phyloP scores from a whole-genome alignment of 2,113 vertebrate species.

The Mormyrus iriodes region DNA sequence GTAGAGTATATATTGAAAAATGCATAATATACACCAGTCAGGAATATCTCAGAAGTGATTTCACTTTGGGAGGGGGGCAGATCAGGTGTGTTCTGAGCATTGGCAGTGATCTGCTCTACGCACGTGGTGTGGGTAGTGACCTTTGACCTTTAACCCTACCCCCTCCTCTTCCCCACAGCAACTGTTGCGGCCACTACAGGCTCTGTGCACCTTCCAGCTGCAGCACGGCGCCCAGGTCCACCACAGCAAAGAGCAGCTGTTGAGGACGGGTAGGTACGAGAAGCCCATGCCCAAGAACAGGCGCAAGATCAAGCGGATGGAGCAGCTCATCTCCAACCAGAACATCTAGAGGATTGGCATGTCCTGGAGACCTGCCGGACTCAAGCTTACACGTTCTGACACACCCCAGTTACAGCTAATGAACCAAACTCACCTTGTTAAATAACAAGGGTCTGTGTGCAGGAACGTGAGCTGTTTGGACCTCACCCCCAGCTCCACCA shows the following conservation, averaged over 20 bases:
- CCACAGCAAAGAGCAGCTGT: constrained; percentile 92
- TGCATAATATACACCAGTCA: background rate
- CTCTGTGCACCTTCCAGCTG: constrained; percentile 93
- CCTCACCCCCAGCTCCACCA: background rate
- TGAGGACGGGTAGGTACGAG: constrained; percentile 84
- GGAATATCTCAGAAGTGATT: background rate
- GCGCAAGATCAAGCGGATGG: constrained; percentile 93
- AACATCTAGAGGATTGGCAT: constrained; percentile 62
- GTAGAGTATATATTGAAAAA: background rate
- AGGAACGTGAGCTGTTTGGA: background rate
- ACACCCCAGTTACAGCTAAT: background rate
- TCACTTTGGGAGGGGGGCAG: background rate
- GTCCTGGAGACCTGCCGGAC: background rate
- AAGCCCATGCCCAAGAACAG: constrained; percentile 96
- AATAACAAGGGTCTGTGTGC: background rate
- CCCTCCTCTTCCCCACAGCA: constrained; percentile 58
- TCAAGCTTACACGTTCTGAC: background rate
- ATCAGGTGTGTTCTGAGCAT: background rate
- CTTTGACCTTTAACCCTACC: background rate
- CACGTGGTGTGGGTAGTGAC: background rate
- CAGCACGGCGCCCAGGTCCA: constrained; percentile 91
- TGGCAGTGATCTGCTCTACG: background rate
- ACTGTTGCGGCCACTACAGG: constrained; percentile 81
- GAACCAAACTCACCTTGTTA: background rate
- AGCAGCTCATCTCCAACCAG: constrained; percentile 79